Percentiles rank a stretch among this genome's conserved stretches.
These are phyloP conservation scores for Opisthocomus hoazin DNA, from an alignment of 2,113 vertebrate genomes.

Conservation along the genomic window DNA sequence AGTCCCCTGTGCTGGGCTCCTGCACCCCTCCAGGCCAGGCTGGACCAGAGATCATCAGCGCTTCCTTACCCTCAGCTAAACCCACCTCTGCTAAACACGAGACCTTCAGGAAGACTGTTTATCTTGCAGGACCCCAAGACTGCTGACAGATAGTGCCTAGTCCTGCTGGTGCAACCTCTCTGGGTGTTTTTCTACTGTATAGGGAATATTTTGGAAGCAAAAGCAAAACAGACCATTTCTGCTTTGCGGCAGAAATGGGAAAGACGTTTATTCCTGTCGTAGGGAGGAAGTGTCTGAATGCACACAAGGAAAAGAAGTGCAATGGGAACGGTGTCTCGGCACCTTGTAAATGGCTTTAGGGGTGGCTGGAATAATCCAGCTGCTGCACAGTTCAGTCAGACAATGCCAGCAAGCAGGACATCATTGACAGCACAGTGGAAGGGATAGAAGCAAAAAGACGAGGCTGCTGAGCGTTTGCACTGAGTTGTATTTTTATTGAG, in stretches of 20 bases:
- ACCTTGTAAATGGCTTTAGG: neutral
- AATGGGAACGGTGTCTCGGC: rapidly evolving
- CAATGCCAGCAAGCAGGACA: neutral
- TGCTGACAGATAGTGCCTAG: neutral
- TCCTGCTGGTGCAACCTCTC: neutral
- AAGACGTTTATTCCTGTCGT: neutral
- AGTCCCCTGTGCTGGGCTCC: neutral
- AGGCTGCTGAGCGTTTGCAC: neutral
- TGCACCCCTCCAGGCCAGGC: neutral
- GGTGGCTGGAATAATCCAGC: neutral
- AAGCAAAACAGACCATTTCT: neutral
- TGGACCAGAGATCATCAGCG: neutral
- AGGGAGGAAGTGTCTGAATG: neutral
- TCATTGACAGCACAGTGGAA: rapidly evolving
- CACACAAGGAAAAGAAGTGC: neutral
- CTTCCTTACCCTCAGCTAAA: neutral
- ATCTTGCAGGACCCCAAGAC: neutral
- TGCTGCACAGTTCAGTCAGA: neutral
- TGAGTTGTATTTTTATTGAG: neutral
- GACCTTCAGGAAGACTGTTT: neutral
- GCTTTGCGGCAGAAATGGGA: neutral
- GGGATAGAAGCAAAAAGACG: neutral
- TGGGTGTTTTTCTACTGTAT: neutral
- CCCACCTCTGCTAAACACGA: rapidly evolving
- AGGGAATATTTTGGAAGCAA: neutral